Evolutionary conservation across 1,140 invertebrate species (phyloP), one percentile per base, ranked within the genome.

Genomic region (Drosophila tani): DNA sequence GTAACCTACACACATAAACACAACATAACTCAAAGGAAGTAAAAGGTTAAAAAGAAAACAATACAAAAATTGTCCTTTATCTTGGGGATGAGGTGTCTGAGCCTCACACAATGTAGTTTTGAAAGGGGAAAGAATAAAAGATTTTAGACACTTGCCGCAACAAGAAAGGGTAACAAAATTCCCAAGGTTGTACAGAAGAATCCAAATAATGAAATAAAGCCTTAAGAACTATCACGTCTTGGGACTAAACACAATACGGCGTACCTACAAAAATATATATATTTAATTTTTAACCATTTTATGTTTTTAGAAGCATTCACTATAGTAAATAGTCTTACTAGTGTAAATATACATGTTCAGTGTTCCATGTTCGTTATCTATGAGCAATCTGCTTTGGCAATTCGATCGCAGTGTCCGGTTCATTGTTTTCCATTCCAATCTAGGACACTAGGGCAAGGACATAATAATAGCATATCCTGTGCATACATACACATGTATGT

Each of bases 371-470:
- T 24, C 17, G 24, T 67, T 77, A 49, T 67, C 24, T 50, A 8
- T 63, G 43, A 51, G 40, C 66, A 58, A 73, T 84, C 77, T 80
- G 65, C 21, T 60, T 58, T 65, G 62, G 81, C 81, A 90, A 90
- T 85, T 55, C 46, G 85, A 90, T 90, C 82, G 79, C 85, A 82
- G 79, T 90, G 85, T 90, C 85, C 85, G 85, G 85, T 77, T 82
- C 71, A 73, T 90, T 90, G 81, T 90, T 80, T 75, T 62, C 70
- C 19, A 21, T 49, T 77, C 9, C 64, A 76, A 74, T 80, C 51
- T 82, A 82, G 81, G 78, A 90, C 81, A 85, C 68, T 81, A 35
- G 29, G 38, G 15, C 53, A 55, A 63, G 81, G 73, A 78, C 84
- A 74, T 75, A 66, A 57, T 58, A 69, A 79, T 75, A 79, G 78